Evolutionary conservation across 2,113 vertebrate species (phyloP), one percentile per base, ranked within the genome.

Genomic region (Lipotes vexillifer): DNA sequence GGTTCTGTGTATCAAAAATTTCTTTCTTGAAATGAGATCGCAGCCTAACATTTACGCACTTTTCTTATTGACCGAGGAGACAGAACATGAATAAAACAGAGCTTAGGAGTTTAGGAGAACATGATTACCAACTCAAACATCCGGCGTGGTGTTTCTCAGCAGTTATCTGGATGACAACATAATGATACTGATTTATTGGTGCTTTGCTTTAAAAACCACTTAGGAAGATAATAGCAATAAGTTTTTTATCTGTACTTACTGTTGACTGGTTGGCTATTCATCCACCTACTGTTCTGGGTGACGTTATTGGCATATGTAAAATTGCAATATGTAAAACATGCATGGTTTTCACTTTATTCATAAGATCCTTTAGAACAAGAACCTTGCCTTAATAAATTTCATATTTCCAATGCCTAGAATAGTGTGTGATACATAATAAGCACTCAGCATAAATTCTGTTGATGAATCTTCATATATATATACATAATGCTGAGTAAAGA

Each of bases 381-480:
- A 88, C 9, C 25, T 65, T 63, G 15, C 10, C 72, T 90, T 59
- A 74, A 74, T 81, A 85, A 77, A 21, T 81, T 87, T 81, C 31
- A 29, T 27, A 61, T 81, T 91, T 85, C 20, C 31, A 72, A 27
- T 80, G 82, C 38, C 55, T 80, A 59, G 44, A 84, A 83, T 27
- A 89, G 69, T 91, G 36, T 68, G 33, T 94, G 63, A 61, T n/a
- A 75, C 44, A 75, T 75, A 87, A 55, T 90, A 71, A 81, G 23
- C 17, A 74, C 49, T 83, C 77, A 57, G 36, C 57, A 71, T 90
- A 59, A 87, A 65, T 88, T 93, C 68, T 94, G 23, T 77, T 87
- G 74, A 89, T 65, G 31, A 93, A 55, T 92, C 61, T 95, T 95
- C 63, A 55, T 90, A 52, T 94, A 52, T 94, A 85, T 92, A 33